Evolutionary conservation across 2,797 vertebrate species (phyloP).

Genomic region (Gymnocypris eckloni): DNA sequence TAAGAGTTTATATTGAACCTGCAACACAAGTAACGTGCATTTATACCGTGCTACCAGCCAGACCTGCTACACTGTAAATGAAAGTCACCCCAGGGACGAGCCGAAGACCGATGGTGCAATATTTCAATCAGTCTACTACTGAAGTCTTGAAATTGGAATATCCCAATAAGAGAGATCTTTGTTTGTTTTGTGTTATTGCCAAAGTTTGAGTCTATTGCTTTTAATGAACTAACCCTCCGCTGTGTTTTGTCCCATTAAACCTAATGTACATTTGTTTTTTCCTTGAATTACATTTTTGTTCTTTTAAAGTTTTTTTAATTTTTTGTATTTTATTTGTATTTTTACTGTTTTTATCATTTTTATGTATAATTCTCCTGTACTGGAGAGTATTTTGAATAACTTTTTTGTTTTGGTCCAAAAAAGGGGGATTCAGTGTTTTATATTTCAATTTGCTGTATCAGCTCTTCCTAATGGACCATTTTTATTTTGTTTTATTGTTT

Average conservation of each 20-base stretch:
- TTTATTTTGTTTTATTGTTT: neutral
- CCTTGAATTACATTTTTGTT: neutral
- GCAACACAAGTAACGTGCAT: conserved; percentile 39
- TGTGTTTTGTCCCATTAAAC: conserved; percentile 26
- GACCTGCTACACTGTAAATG: conserved; percentile 43
- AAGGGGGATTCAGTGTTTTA: neutral
- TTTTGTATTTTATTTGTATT: neutral
- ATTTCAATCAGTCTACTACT: conserved; percentile 15
- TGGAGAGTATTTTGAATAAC: conserved; percentile 17
- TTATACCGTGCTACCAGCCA: conserved; percentile 42
- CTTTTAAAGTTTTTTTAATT: neutral
- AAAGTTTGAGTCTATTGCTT: conserved; percentile 40
- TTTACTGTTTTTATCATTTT: neutral
- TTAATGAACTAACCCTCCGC: conserved; percentile 9
- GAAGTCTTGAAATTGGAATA: conserved; percentile 21
- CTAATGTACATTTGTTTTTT: neutral
- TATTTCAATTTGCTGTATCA: conserved; percentile 32
- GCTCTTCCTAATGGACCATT: conserved; percentile 36
- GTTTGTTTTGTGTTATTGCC: conserved; percentile 41
- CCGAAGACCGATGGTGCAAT: conserved; percentile 52
- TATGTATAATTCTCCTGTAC: neutral
- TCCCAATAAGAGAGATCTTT: conserved; percentile 5
- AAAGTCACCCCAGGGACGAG: conserved; percentile 24
- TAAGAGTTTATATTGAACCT: conserved; percentile 21
- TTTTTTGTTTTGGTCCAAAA: conserved; percentile 53